Percentiles rank a stretch among this genome's conserved stretches.
These are phyloP conservation scores for Macaria notata DNA, from an alignment of 2,888 invertebrate species.

Conservation along the genomic window DNA sequence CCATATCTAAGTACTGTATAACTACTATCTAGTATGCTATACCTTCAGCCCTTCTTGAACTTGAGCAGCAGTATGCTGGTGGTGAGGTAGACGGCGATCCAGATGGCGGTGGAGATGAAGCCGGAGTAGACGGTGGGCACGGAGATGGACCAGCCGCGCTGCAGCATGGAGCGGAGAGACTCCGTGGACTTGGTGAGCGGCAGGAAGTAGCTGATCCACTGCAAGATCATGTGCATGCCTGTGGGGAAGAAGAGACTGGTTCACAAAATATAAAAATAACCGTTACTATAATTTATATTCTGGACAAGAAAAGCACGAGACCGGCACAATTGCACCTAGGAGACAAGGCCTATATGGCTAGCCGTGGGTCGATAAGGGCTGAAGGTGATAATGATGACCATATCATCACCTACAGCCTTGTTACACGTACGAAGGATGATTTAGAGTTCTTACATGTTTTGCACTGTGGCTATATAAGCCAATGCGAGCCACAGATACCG, in stretches of 20 bases:
- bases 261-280: background rate
- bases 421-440: no score
- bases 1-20: constrained; percentile 3
- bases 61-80: constrained; percentile 89
- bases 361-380: no score
- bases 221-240: constrained; percentile 89
- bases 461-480: no score
- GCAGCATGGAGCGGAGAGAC: constrained; percentile 91
- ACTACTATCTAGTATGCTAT: background rate
- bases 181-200: constrained; percentile 95
- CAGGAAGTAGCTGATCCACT: constrained; percentile 87
- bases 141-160: constrained; percentile 90
- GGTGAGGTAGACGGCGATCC: constrained; percentile 90
- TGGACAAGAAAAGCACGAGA: no score
- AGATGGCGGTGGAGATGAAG: constrained; percentile 88
- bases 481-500: no score
- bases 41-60: constrained; percentile 89
- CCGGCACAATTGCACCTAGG: no score
- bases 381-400: no score
- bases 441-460: no score
- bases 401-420: no score
- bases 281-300: no score
- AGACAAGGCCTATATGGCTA: no score
- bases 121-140: constrained; percentile 90
- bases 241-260: constrained; percentile 9